These are phyloP conservation scores for Hydroisotoma schaefferi DNA, from an alignment of 2,888 invertebrate species.

Conservation along the genomic window DNA sequence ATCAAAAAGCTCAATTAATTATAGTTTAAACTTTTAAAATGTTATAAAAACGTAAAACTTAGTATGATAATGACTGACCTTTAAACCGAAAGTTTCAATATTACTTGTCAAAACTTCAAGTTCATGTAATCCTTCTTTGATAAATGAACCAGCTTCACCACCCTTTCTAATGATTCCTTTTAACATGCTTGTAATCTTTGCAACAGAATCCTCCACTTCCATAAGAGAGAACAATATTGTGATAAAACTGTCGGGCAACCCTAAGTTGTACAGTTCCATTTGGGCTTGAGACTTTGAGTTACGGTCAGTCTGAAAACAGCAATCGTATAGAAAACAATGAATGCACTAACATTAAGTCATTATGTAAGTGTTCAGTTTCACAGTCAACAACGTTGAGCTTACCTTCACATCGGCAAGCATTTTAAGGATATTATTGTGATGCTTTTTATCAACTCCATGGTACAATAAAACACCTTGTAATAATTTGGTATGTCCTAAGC, in stretches of 20 bases:
- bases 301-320: constrained; percentile 58
- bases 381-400: constrained; percentile 6
- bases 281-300: constrained; percentile 68
- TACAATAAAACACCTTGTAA: constrained; percentile 71
- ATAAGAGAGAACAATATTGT: constrained; percentile 63
- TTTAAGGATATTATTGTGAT: constrained; percentile 50
- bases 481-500: constrained; percentile 74
- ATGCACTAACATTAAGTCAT: too few relatives aligned
- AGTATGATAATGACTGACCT: constrained; percentile 57
- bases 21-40: constrained; percentile 7
- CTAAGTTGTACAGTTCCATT: constrained; percentile 64
- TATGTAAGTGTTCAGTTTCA: too few relatives aligned
- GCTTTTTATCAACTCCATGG: constrained; percentile 69
- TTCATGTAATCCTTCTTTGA: constrained; percentile 69
- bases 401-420: constrained; percentile 51
- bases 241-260: constrained; percentile 66
- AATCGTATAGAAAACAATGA: too few relatives aligned
- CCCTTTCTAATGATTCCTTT: constrained; percentile 66
- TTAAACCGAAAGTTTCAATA: constrained; percentile 70
- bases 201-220: constrained; percentile 63
- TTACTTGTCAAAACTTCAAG: constrained; percentile 69
- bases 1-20: constrained; percentile 11
- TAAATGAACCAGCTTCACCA: constrained; percentile 64
- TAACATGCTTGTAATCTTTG: constrained; percentile 62
- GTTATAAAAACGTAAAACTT: not conserved